Conservation (phyloP, 2,797 vertebrate genomes). For the Arnoldichthys spilopterus region DNA sequence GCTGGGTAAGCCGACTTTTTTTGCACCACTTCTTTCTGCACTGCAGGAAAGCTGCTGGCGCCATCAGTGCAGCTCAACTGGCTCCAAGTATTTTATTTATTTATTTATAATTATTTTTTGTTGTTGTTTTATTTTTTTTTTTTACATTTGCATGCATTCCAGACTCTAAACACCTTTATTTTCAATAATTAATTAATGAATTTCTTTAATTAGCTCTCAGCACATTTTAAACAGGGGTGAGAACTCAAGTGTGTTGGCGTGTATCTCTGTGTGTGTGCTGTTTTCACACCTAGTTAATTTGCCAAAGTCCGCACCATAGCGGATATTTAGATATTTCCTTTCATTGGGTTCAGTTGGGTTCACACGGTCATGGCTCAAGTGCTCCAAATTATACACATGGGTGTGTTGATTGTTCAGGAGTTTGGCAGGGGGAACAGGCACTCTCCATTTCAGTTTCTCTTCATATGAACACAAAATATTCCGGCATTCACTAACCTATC, state of each 20-base stretch:
- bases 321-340: too few relatives aligned
- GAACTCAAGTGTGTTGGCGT: neutral
- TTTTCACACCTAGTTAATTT: neutral
- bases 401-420: too few relatives aligned
- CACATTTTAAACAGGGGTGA: conserved; percentile 2
- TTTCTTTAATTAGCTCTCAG: conserved; percentile 37
- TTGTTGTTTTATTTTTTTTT: neutral
- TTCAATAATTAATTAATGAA: conserved; percentile 27
- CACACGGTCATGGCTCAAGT: too few relatives aligned
- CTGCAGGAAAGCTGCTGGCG: neutral
- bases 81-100: neutral
- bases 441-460: too few relatives aligned
- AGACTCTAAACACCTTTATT: conserved; percentile 43
- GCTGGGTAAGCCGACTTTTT: neutral
- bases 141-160: conserved; percentile 40
- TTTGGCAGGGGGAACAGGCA: too few relatives aligned
- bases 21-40: neutral
- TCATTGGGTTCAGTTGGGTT: too few relatives aligned
- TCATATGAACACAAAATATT: too few relatives aligned
- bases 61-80: conserved; percentile 14
- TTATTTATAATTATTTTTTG: too few relatives aligned
- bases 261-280: neutral
- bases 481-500: too few relatives aligned
- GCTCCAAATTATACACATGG: too few relatives aligned
- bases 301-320: too few relatives aligned